These are phyloP conservation scores for Lutjanus argentimaculatus DNA, from an alignment of 2,797 vertebrate species.

Conservation along the genomic window DNA sequence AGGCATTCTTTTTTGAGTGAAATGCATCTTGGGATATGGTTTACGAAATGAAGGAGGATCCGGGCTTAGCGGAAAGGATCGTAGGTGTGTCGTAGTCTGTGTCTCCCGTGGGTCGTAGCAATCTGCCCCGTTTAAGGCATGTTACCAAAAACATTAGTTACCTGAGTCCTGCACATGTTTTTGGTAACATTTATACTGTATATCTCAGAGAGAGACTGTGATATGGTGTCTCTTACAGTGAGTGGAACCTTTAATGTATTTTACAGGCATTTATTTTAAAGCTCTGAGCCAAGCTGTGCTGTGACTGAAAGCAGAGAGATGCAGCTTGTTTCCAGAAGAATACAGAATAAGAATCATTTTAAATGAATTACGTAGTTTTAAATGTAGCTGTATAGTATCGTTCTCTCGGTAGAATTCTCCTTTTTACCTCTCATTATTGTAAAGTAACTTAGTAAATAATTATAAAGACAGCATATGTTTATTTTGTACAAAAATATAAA, in stretches of 20 bases:
- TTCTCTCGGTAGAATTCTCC: constrained; percentile 73
- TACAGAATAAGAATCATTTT: constrained; percentile 41
- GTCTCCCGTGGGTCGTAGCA: constrained; percentile 66
- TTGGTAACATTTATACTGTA: constrained; percentile 58
- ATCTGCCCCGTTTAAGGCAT: constrained; percentile 73
- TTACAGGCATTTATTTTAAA: constrained; percentile 66
- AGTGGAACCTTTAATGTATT: constrained; percentile 72
- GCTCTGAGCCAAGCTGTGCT: constrained; percentile 71
- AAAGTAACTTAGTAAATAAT: constrained; percentile 83
- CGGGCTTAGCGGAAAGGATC: constrained; percentile 35
- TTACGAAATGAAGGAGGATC: constrained; percentile 49
- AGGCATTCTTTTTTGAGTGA: constrained; percentile 70
- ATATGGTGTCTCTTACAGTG: constrained; percentile 53
- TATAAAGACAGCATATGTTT: constrained; percentile 75
- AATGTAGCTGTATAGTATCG: constrained; percentile 73
- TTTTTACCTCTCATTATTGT: constrained; percentile 79
- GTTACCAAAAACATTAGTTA: constrained; percentile 80
- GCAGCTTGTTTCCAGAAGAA: constrained; percentile 64
- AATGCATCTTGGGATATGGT: constrained; percentile 63
- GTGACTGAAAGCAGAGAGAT: constrained; percentile 48
- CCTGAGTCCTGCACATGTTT: constrained; percentile 68
- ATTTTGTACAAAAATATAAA: constrained; percentile 82
- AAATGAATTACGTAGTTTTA: constrained; percentile 69
- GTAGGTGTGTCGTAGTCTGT: constrained; percentile 46
- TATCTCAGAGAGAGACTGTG: constrained; percentile 55